Evolutionary conservation across 2,797 vertebrate species (phyloP), one percentile per base, ranked within the genome.

Genomic region (Syngnathus acus): DNA sequence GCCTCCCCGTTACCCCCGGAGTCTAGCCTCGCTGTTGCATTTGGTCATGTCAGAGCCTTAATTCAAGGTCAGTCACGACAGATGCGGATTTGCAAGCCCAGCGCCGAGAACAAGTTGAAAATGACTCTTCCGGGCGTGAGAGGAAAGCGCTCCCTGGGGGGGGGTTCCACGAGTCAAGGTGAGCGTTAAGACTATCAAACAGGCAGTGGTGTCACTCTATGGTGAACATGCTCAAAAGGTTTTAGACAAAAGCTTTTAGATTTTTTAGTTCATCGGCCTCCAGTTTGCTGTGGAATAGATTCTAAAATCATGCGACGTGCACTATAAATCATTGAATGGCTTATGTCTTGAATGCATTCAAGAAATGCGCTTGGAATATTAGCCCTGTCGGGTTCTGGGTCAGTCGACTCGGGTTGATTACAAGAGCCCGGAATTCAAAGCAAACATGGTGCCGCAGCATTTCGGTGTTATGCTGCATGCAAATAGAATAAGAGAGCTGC

Each of bases 31-130:
- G 80, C 78, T 67, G 70, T 84, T 85, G 82, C 72, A 74, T 80
- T 76, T 75, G 70, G 69, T 81, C 74, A 66, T 53, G 79, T 78
- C 83, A 79, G 62, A 81, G 74, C 77, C 69, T 47, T 65, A 69
- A 71, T 84, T 84, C 85, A 88, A 87, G 84, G 85, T 88, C 85
- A 77, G 74, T 77, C 67, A 71, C 14, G 63, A 74, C 70, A 62
- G 72, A 58, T 64, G 54, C 78, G 78, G 82, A 81, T 82, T 84
- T 81, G 68, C 74, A 77, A 70, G 67, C 65, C 21, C 71, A 71
- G 72, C 72, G 54, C 62, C 64, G 68, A 61, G 81, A 82, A 78
- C 77, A 82, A 79, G 77, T 86, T 74, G 72, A 82, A 86, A 69
- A 77, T 62, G 71, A 73, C 68, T 74, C 67, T 78, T 84, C 81